phyloP scores from a whole-genome alignment of 35 echinoderm and acorn worm genomes.

The Lytechinus variegatus region DNA sequence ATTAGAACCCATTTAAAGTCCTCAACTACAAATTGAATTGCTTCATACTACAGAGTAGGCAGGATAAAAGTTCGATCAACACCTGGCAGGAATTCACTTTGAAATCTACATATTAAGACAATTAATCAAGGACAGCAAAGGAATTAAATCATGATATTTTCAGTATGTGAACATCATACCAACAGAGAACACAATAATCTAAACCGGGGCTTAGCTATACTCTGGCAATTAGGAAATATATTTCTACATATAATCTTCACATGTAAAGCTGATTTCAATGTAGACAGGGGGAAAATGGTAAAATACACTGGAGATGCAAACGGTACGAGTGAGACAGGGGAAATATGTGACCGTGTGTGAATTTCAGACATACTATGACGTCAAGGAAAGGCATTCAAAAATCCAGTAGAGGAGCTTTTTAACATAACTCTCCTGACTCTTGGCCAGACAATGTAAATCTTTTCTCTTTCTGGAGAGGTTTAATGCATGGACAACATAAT shows the following conservation, averaged over 20 bases:
- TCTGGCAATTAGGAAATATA: not conserved
- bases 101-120: not conserved
- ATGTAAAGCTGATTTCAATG: not conserved
- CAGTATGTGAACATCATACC: not conserved
- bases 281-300: not conserved
- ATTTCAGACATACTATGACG: constrained; percentile 15
- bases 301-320: not conserved
- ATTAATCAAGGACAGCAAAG: not conserved
- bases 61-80: not conserved
- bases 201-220: not conserved
- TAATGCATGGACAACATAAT: not conserved
- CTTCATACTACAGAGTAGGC: not conserved
- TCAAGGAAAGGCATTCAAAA: constrained; percentile 25
- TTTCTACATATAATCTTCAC: not conserved
- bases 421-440: not conserved
- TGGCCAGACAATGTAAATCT: not conserved
- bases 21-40: not conserved
- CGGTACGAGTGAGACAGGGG: not conserved
- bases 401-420: not conserved
- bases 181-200: not conserved
- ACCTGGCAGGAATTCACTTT: not conserved
- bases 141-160: constrained; percentile 10
- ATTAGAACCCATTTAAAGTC: not conserved
- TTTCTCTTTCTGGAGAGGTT: not conserved
- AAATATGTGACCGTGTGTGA: constrained; percentile 8